Base-by-base conservation (phyloP, 2,113 vertebrate species). In the Gnathonemus echidnorhynchus region DNA sequence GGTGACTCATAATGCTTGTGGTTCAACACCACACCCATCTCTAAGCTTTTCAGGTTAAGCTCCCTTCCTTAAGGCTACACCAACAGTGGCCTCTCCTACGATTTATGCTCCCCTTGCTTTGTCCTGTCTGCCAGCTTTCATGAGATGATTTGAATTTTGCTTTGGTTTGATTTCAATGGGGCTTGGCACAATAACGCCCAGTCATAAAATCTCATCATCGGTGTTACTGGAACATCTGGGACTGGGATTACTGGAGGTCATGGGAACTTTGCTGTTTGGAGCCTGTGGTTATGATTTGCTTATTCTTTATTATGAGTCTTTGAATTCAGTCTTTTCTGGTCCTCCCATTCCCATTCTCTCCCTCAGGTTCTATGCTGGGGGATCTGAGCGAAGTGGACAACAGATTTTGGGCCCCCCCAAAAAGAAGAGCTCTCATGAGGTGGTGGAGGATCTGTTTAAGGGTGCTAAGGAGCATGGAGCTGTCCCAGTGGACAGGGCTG, bases 401-500 rank as follows among this genome's bases (percentile, higher is more conserved):
- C 98, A 99, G 95, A 99, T 99, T 1, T 98, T 99, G 11, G 98
- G 98, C 0, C 98, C 98, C 94, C 98, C 98, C 0, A 97, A 97
- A 94, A 99, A 99, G 96, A 99, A 97, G 94, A 99, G 97, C 89
- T 96, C 98, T 92, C 98, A 99, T 0, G 98, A 99, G 93, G 96
- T 99, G 93, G 98, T 99, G 94, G 98, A 99, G 93, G 98, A 99
- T 94, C 95, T 99, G 35, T 99, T 99, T 94, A 98, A 98, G 91
- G 98, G 98, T 74, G 98, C 98, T 9, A 98, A 97, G 93, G 98
- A 99, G 74, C 98, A 99, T 0, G 98, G 98, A 5, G 98, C 98
- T 0, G 98, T 99, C 91, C 98, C 98, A 0, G 96, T 99, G 15
- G 98, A 99, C 50, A 96, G 95, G 90, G 77, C 93, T 0, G 95